Evolutionary conservation across 1,140 invertebrate species (phyloP).

Genomic region (Anagrus nilaparvatae): DNA sequence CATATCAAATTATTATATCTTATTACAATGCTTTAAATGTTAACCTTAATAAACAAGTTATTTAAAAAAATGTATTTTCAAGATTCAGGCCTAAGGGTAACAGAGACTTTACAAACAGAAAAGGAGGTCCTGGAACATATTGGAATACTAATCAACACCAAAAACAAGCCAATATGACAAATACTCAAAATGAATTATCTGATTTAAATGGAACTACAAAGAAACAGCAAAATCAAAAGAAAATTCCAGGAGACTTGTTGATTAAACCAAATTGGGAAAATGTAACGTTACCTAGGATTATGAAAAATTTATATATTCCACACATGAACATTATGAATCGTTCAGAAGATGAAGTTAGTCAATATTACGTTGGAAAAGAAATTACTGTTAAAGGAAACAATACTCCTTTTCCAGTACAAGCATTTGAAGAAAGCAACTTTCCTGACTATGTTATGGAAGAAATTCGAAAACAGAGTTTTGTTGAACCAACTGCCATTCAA

Average conservation of each 20-base stretch:
- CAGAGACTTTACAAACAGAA: slow-evolving; percentile 35
- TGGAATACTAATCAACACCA: slow-evolving; percentile 38
- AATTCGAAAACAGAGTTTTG: slow-evolving; percentile 73
- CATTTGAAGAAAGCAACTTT: slow-evolving; percentile 83
- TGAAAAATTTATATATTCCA: slow-evolving; percentile 87
- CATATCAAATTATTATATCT: no score
- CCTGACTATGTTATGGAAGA: slow-evolving; percentile 72
- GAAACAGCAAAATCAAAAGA: slow-evolving; percentile 39
- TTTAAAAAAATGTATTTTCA: slow-evolving; percentile 5
- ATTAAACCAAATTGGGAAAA: slow-evolving; percentile 80
- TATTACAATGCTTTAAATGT: no score
- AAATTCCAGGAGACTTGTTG: slow-evolving; percentile 66
- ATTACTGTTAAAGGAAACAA: slow-evolving; percentile 80
- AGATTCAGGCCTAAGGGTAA: slow-evolving; percentile 36
- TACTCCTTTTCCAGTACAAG: slow-evolving; percentile 74
- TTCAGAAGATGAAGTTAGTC: slow-evolving; percentile 60
- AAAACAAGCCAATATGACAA: slow-evolving; percentile 17
- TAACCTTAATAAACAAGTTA: no score
- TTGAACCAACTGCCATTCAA: slow-evolving; percentile 79
- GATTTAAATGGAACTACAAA: slow-evolving; percentile 13
- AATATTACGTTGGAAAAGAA: slow-evolving; percentile 62
- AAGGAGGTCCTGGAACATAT: slow-evolving; percentile 31
- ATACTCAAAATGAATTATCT: no score
- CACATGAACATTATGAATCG: slow-evolving; percentile 65
- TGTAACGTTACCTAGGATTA: slow-evolving; percentile 64